phyloP scores from a whole-genome alignment of 2,888 invertebrate genomes.

The Pachydiplax longipennis region DNA sequence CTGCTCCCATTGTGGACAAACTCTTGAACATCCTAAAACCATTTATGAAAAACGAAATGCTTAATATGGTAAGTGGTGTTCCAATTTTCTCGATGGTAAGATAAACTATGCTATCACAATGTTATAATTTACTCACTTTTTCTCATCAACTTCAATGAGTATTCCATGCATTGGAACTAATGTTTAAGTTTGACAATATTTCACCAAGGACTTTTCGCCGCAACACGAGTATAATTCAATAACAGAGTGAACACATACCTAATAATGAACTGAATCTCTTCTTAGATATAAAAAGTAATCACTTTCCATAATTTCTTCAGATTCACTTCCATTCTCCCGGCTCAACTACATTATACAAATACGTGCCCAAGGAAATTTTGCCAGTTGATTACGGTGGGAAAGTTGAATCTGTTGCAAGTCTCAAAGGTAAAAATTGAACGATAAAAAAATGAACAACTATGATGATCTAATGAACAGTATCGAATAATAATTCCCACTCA shows the following conservation, averaged over 20 bases:
- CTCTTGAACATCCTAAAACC: constrained; percentile 72
- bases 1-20: constrained; percentile 73
- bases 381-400: constrained; percentile 69
- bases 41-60: constrained; percentile 69
- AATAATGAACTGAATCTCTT: too few relatives aligned
- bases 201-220: too few relatives aligned
- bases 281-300: neutral
- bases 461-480: neutral
- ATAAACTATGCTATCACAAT: too few relatives aligned
- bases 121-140: too few relatives aligned
- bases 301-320: constrained; percentile 50
- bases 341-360: constrained; percentile 56
- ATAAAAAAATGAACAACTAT: neutral
- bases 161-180: too few relatives aligned
- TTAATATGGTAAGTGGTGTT: constrained; percentile 63
- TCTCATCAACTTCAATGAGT: too few relatives aligned
- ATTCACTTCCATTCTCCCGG: constrained; percentile 53
- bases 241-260: too few relatives aligned
- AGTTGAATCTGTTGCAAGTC: constrained; percentile 47
- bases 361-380: constrained; percentile 58
- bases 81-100: constrained; percentile 47
- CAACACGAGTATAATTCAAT: too few relatives aligned
- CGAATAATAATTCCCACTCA: neutral
- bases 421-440: constrained; percentile 51
- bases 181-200: too few relatives aligned